phyloP scores from a whole-genome alignment of 1,140 invertebrate species.

The Leucophenga varia region DNA sequence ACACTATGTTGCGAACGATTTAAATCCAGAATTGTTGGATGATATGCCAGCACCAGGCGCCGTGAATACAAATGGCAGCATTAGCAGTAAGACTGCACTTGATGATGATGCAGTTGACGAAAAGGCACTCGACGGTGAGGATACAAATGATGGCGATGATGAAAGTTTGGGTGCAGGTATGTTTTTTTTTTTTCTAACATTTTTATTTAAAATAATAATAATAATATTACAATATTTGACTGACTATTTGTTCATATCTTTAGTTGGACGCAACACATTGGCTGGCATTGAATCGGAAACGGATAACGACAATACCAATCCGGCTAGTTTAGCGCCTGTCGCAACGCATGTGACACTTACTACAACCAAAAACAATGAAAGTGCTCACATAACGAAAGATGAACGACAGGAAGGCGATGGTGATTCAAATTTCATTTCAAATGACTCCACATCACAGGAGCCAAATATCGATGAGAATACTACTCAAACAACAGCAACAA shows the following conservation, averaged over 20 bases:
- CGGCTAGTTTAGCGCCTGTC: conserved; percentile 30
- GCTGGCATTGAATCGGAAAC: conserved; percentile 59
- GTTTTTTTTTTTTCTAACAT: conserved; percentile 24
- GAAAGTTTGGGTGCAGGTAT: conserved; percentile 58
- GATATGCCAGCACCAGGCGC: conserved; percentile 64
- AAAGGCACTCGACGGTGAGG: conserved; percentile 35
- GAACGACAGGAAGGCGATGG: too few relatives aligned
- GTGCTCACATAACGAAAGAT: too few relatives aligned
- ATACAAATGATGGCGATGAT: conserved; percentile 50
- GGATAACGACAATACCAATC: conserved; percentile 56
- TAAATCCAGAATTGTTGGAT: conserved; percentile 79
- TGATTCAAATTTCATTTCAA: conserved; percentile 15
- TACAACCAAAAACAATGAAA: too few relatives aligned
- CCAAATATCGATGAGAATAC: conserved; percentile 20
- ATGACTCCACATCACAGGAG: conserved; percentile 18
- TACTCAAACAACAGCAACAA: conserved; percentile 20
- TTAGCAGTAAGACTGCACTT: conserved; percentile 15
- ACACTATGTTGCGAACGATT: conserved; percentile 80
- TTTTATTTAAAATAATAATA: not conserved
- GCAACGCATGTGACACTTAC: too few relatives aligned
- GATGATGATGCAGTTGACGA: conserved; percentile 4
- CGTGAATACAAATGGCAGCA: conserved; percentile 31
- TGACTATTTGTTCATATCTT: conserved; percentile 46
- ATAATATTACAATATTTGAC: conserved; percentile 2
- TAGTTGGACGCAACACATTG: conserved; percentile 62